Conservation (phyloP, 64 coral and sea anemone species). For the Trachythela sp. region DNA sequence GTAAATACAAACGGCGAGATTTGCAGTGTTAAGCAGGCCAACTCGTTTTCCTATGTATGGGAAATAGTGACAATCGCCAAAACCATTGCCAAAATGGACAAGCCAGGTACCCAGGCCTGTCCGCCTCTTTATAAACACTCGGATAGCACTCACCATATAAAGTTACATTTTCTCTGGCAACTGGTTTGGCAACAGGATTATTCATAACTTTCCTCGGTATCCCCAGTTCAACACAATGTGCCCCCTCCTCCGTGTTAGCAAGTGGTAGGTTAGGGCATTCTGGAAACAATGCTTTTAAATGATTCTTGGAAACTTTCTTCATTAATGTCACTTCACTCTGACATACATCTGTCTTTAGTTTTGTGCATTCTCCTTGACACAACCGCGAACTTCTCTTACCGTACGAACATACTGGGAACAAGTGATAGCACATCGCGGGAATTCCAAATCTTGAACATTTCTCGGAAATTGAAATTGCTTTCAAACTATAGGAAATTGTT, state of each 20-base stretch:
- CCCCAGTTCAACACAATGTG: conserved; percentile 53
- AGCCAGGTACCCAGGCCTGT: no score
- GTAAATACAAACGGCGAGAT: no score
- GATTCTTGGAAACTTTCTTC: background rate
- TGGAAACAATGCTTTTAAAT: conserved; percentile 38
- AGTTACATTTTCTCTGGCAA: background rate
- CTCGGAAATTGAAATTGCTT: background rate
- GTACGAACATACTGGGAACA: conserved; percentile 65
- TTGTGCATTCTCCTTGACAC: conserved; percentile 66
- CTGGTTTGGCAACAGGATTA: background rate
- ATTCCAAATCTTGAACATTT: conserved; percentile 65
- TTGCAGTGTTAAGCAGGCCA: no score
- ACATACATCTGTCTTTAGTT: conserved; percentile 63
- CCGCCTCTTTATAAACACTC: background rate
- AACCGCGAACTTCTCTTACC: conserved; percentile 47
- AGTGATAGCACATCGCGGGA: conserved; percentile 71
- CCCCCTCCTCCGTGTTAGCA: conserved; percentile 29
- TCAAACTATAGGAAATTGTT: background rate
- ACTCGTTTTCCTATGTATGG: no score
- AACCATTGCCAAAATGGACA: no score
- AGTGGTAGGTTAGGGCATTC: conserved; percentile 53
- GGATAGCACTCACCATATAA: background rate
- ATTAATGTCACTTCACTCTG: conserved; percentile 43
- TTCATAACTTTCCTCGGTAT: conserved; percentile 49
- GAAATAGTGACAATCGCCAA: no score